Base-by-base conservation (phyloP, 2,797 vertebrate genomes). In the Lithobates pipiens region DNA sequence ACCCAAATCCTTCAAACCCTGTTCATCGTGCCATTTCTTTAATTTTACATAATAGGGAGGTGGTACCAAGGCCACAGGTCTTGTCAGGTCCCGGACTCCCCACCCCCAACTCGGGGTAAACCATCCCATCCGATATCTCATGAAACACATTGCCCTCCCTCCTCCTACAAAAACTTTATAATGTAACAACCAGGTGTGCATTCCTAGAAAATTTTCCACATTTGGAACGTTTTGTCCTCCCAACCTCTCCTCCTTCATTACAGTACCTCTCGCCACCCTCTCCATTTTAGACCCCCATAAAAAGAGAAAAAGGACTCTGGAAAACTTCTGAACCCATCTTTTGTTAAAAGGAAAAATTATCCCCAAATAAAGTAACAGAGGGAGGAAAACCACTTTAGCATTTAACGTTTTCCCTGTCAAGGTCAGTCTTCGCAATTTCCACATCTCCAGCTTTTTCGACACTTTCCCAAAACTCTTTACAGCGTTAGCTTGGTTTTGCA, bases 1-100 rank as follows among this genome's bases (percentile, higher is more conserved):
- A 0, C 23, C 0, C 0, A n/a, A 3, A 10, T n/a, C 1, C 2
- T 27, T 25, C 16, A 10, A 11, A 5, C 21, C 3, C 4, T 10
- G 0, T 10, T 75, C n/a, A 27, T 75, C 18, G 0, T 25, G 11
- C 10, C 36, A 46, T 2, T 23, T n/a, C 15, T 46, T 42, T 27
- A 75, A 15, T 1, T n/a, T 13, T 2, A 27, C 1, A 16, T 75
- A 75, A 1, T 25, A 75, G 3, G 11, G 5, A 0, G 23, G 72
- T 1, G 23, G 6, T 3, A 23, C 13, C 13, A 75, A 50, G 25
- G 36, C n/a, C 18, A 75, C 42, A 0, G 72, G 42, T 44, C 13
- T n/a, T 29, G 8, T 46, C 11, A 75, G 21, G 23, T 73, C 34
- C 11, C 25, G 44, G 5, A 7, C 42, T n/a, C 72, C 39, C 42